phyloP scores from a whole-genome alignment of 2,888 invertebrate species.

The Troides aeacus region DNA sequence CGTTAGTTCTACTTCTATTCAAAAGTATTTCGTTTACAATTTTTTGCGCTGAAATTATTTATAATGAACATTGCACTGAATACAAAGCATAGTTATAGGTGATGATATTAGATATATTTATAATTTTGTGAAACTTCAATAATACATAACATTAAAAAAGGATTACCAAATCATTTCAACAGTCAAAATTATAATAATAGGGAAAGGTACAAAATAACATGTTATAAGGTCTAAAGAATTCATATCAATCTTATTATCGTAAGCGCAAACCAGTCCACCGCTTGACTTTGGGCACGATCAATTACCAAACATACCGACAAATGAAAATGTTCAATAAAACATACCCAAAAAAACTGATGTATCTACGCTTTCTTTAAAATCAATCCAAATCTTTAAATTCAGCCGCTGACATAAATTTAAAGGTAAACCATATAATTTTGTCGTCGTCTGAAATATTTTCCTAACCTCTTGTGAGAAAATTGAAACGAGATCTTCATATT shows the following conservation, averaged over 20 bases:
- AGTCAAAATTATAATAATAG: no score
- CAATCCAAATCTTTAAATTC: constrained; percentile 84
- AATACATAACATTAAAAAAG: no score
- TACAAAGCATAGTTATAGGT: neutral
- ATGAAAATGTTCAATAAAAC: neutral
- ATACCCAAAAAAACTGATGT: constrained; percentile 81
- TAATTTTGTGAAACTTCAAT: neutral
- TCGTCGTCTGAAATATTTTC: constrained; percentile 86
- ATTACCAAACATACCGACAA: neutral
- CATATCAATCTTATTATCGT: no score
- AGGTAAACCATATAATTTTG: constrained; percentile 84
- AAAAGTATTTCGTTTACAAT: constrained; percentile 71
- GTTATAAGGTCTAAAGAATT: no score
- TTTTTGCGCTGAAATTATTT: constrained; percentile 64
- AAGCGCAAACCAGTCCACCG: no score
- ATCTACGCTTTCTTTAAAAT: constrained; percentile 85
- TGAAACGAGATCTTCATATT: constrained; percentile 70
- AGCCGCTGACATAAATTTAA: constrained; percentile 82
- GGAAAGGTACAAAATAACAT: no score
- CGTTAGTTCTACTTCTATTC: constrained; percentile 50
- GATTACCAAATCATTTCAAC: no score
- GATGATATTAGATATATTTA: neutral
- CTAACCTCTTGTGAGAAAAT: constrained; percentile 83
- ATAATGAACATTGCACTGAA: neutral
- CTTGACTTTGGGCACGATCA: no score